phyloP scores from a whole-genome alignment of 2,888 invertebrate species.

The Argynnis bischoffii region DNA sequence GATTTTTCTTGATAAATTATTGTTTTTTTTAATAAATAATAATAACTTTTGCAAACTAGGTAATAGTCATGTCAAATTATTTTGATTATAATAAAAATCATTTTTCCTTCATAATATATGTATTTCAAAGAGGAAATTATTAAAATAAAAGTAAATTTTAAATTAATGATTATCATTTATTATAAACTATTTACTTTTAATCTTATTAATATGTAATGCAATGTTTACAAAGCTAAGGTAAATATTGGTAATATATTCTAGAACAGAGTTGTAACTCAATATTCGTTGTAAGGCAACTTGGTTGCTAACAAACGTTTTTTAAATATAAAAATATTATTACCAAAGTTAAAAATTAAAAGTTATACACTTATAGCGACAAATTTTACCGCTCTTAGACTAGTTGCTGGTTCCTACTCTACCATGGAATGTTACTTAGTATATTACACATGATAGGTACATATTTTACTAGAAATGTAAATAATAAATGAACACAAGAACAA shows the following conservation, averaged over 20 bases:
- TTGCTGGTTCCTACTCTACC: constrained; percentile 66
- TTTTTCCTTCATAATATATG: too few relatives aligned
- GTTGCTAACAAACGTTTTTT: constrained; percentile 59
- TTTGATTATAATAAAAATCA: too few relatives aligned
- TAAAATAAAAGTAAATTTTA: constrained; percentile 20
- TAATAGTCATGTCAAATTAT: too few relatives aligned
- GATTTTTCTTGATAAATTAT: background rate
- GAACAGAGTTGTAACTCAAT: constrained; percentile 48
- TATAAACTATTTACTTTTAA: constrained; percentile 48
- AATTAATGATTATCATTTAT: constrained; percentile 51
- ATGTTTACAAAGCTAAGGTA: constrained; percentile 65
- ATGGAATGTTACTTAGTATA: constrained; percentile 64
- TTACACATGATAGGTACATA: constrained; percentile 61
- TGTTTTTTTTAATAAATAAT: background rate
- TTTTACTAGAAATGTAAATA: constrained; percentile 54
- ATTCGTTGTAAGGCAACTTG: constrained; percentile 59
- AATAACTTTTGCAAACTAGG: too few relatives aligned
- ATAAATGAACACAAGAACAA: constrained; percentile 62
- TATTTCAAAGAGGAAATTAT: constrained; percentile 1
- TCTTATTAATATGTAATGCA: constrained; percentile 48
- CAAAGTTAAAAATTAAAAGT: constrained; percentile 44
- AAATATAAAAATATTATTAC: constrained; percentile 42
- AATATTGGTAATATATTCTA: constrained; percentile 54
- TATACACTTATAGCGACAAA: constrained; percentile 55
- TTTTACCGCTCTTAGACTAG: constrained; percentile 72